Base-by-base conservation (phyloP, 2,888 invertebrate species). In the Athrips mouffetella region DNA sequence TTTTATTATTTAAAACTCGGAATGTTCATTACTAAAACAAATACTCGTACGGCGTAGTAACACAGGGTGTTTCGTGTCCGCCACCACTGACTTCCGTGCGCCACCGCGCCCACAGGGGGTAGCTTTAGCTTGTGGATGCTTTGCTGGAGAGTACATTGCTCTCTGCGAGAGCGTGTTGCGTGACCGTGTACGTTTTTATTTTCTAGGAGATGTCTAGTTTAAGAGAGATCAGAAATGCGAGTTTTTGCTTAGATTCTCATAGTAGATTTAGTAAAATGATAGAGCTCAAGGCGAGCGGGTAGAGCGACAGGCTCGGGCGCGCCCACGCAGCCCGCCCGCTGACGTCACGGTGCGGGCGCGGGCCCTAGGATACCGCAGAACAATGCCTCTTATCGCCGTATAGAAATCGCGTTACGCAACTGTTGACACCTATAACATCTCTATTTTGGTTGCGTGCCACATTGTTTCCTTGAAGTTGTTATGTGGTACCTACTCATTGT, bases 1-100 rank as follows among this genome's bases (percentile, higher is more conserved):
- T 85, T 87, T 86, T 87, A 85, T 86, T 86, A 86, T 86, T 87
- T 87, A 85, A 88, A 86, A 87, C 82, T 81, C 77, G 76, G 83
- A 80, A 85, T 83, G 87, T 88, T 87, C 85, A 87, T 88, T 88
- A 88, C 88, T 87, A 88, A 88, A 88, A 88, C 87, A 87, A 88
- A 88, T 86, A 87, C 79, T 79, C 82, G 85, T 83, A 79, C 69
- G 70, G 63, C 80, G 82, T 86, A 86, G 87, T 86, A 84, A 73
- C 78, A 86, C 84, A 88, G 87, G 86, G 64, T 87, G 86, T 61
- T 80, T 67, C 71, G 50, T 59, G 35, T 45, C 15, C 42, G 16
- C 10, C n/a, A n/a, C n/a, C n/a, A n/a, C n/a, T n/a, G n/a, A n/a
- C n/a, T n/a, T 7, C 31, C 8, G 4, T 11, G 4, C 6, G 23